Evolutionary conservation across 2,888 invertebrate species (phyloP), one percentile per base, ranked within the genome.

Genomic region (Miltochrista miniata): DNA sequence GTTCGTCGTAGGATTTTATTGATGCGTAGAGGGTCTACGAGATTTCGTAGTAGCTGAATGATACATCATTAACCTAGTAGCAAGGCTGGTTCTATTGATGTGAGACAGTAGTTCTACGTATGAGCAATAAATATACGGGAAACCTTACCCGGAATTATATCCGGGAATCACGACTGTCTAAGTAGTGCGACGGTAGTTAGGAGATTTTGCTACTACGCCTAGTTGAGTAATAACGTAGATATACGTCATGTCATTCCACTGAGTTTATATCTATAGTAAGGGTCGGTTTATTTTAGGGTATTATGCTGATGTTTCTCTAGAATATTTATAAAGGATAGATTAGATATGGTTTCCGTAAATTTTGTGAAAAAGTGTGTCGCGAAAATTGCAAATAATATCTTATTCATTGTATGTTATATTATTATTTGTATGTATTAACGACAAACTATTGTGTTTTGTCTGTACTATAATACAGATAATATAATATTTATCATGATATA

Each of bases 71-170:
- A 75, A 69, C 72, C 71, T 68, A 62, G 70, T 71, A 75, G 72
- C 66, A 70, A 74, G 70, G 66, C 67, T 58, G 64, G 64, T 66
- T 64, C 61, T 66, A 72, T 76, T 75, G 72, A 79, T 71, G 68
- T 59, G 61, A 73, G 64, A 66, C 63, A 59, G 66, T 68, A 74
- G 69, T 68, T 70, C 74, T 76, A 75, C 71, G 70, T 75, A 81
- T 74, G 70, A 61, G 74, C 78, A 79, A 86, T 85, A 85, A 87
- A 86, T 81, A 80, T 75, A 69, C 81, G 85, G 87, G 82, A 87
- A 86, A 80, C 76, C 80, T 83, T 81, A 79, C 78, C 77, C 76
- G 79, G 75, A 83, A 85, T 85, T 78, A 79, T 79, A 81, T 87
- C 86, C 86, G 80, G 75, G 18, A 64, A 71, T 73, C 73, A 72